These are phyloP conservation scores for Python bivittatus DNA, from an alignment of 2,113 vertebrate genomes.

Conservation along the genomic window DNA sequence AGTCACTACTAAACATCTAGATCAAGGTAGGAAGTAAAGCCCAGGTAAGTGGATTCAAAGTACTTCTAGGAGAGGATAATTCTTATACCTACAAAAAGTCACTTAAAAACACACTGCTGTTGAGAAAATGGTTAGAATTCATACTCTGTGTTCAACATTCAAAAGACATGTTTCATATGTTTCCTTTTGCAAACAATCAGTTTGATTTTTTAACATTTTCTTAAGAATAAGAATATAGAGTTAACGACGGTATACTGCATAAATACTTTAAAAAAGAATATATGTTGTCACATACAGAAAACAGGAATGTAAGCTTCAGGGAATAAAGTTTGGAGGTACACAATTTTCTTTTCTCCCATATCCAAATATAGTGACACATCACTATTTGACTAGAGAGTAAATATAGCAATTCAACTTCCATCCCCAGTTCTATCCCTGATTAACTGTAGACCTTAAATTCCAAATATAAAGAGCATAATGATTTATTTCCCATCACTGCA, in stretches of 20 bases:
- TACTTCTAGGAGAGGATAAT: neutral
- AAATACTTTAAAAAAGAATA: constrained; percentile 22
- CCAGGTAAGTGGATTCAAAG: neutral
- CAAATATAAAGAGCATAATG: neutral
- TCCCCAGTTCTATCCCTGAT: constrained; percentile 55
- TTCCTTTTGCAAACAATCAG: neutral
- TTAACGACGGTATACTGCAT: constrained; percentile 5
- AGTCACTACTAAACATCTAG: neutral
- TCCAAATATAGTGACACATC: constrained; percentile 49
- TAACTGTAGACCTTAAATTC: constrained; percentile 14
- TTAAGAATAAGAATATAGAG: neutral
- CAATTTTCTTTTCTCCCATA: constrained; percentile 47
- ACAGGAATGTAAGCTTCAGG: constrained; percentile 28
- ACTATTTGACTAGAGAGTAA: constrained; percentile 53
- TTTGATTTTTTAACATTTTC: neutral
- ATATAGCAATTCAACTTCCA: constrained; percentile 51
- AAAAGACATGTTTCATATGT: neutral
- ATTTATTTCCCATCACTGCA: neutral
- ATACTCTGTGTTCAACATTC: neutral
- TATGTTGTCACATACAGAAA: constrained; percentile 33
- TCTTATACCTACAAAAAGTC: neutral
- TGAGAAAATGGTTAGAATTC: neutral
- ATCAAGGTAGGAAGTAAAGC: neutral
- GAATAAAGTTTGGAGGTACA: constrained; percentile 54
- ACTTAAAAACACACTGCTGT: neutral